These are phyloP conservation scores for Prionailurus bengalensis DNA, from an alignment of 2,113 vertebrate species.

Conservation along the genomic window DNA sequence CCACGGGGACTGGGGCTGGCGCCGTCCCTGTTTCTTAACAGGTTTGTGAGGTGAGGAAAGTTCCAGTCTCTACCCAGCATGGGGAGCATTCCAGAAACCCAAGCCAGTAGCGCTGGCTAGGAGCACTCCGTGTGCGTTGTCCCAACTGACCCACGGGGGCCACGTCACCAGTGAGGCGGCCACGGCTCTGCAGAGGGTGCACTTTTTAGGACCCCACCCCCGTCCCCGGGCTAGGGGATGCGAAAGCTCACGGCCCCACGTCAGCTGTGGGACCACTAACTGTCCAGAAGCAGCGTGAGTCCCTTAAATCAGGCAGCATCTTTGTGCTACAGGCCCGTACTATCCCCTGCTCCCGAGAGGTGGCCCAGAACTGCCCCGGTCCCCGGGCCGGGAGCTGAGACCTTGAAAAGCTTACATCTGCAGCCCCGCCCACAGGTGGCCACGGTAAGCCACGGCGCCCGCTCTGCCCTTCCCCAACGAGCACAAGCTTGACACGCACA, in stretches of 20 bases:
- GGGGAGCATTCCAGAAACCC: too few species aligned
- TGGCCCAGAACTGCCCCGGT: too few species aligned
- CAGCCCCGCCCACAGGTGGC: not conserved
- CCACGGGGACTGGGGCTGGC: not conserved
- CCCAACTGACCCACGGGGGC: not conserved
- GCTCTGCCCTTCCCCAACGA: not conserved
- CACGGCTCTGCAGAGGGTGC: not conserved
- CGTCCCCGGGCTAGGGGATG: accelerated
- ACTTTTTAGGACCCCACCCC: too few species aligned
- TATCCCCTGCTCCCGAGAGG: not conserved
- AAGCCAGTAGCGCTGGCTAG: too few species aligned
- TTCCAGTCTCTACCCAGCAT: accelerated
- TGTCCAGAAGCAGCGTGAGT: not conserved
- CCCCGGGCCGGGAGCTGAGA: not conserved
- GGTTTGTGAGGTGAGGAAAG: not conserved
- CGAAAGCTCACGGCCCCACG: not conserved
- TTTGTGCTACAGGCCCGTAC: not conserved
- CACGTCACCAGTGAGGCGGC: not conserved
- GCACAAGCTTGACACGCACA: accelerated
- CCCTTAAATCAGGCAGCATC: not conserved
- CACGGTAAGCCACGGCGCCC: accelerated
- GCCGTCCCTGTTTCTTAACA: not conserved
- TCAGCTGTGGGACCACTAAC: too few species aligned
- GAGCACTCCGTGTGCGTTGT: not conserved
- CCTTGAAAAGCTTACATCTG: not conserved